Percentiles rank a stretch among this genome's conserved stretches.
These are phyloP conservation scores for Hystrix cristata DNA, from an alignment of 2,113 vertebrate genomes.

Conservation along the genomic window DNA sequence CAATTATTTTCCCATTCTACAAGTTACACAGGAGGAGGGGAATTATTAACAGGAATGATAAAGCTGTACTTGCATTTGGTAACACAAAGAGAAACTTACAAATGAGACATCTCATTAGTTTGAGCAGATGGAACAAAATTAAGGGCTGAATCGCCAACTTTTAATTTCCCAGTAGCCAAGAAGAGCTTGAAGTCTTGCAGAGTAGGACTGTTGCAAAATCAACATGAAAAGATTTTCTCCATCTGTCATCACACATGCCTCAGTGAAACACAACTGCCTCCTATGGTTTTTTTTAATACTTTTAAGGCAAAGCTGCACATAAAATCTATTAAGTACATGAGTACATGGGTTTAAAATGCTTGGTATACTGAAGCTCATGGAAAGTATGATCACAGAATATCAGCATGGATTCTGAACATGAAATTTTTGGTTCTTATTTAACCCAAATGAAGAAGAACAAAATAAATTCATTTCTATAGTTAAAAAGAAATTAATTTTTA, in stretches of 20 bases:
- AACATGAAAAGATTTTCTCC: slow-evolving; percentile 90
- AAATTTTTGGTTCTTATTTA: slow-evolving; percentile 68
- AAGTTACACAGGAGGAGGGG: slow-evolving; percentile 85
- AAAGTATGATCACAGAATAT: slow-evolving; percentile 52
- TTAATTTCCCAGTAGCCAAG: slow-evolving; percentile 92
- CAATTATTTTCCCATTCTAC: slow-evolving; percentile 85
- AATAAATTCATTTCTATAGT: slow-evolving; percentile 24
- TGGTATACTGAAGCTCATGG: slow-evolving; percentile 62
- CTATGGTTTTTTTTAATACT: slow-evolving; percentile 83
- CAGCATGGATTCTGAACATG: slow-evolving; percentile 51
- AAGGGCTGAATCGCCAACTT: slow-evolving; percentile 93
- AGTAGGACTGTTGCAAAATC: slow-evolving; percentile 90
- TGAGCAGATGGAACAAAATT: slow-evolving; percentile 95
- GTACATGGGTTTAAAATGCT: slow-evolving; percentile 65
- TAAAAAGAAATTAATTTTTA: slow-evolving; percentile 54
- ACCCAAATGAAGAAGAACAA: slow-evolving; percentile 20
- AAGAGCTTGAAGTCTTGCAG: slow-evolving; percentile 90
- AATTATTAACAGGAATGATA: slow-evolving; percentile 86
- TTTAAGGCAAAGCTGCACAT: slow-evolving; percentile 81
- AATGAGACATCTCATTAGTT: slow-evolving; percentile 91
- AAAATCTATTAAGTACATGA: slow-evolving; percentile 84
- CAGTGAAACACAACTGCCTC: slow-evolving; percentile 86
- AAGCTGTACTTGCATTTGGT: slow-evolving; percentile 87
- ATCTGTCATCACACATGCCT: slow-evolving; percentile 91
- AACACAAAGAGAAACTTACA: slow-evolving; percentile 90